Evolutionary conservation across 2,797 vertebrate species (phyloP).

Genomic region (Knipowitschia caucasica): DNA sequence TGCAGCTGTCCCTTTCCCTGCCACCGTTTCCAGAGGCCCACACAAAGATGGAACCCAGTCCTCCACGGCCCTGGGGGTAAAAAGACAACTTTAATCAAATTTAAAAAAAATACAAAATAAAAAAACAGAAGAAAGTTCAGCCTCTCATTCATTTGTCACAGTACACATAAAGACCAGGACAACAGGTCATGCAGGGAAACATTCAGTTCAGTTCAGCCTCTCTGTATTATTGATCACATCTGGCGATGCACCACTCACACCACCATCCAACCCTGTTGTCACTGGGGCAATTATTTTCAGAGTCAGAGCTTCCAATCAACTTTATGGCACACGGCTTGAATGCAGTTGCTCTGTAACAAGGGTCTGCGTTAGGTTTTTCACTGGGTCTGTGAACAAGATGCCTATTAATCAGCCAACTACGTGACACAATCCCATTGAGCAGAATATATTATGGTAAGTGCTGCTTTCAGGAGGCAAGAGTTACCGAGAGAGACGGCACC

Average conservation of each 20-base stretch:
- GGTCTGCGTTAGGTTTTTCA: conserved; percentile 13
- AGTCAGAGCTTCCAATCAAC: conserved; percentile 55
- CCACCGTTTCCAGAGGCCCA: conserved; percentile 97
- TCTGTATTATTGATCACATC: conserved; percentile 57
- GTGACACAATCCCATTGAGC: conserved; percentile 10
- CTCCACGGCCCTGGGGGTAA: conserved; percentile 86
- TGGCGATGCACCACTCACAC: conserved; percentile 50
- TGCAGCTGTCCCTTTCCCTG: conserved; percentile 93
- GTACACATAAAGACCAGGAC: conserved; percentile 19
- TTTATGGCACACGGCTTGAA: conserved; percentile 54
- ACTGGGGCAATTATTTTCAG: conserved; percentile 57
- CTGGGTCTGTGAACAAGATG: conserved; percentile 21
- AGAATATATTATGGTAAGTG: conserved; percentile 26
- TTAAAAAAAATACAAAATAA: too few relatives aligned
- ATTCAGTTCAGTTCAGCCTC: conserved; percentile 41
- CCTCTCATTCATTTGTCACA: too few relatives aligned
- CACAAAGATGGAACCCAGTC: conserved; percentile 95
- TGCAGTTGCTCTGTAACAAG: conserved; percentile 28
- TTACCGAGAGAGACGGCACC: background rate
- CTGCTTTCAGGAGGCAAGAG: conserved; percentile 14
- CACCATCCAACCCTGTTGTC: conserved; percentile 57
- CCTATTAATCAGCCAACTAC: conserved; percentile 39
- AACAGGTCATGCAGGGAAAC: conserved; percentile 6
- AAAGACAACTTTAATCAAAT: too few relatives aligned
- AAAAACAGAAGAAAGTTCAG: too few relatives aligned